phyloP scores from a whole-genome alignment of 2,888 invertebrate genomes.

The Drosophila ustulata region DNA sequence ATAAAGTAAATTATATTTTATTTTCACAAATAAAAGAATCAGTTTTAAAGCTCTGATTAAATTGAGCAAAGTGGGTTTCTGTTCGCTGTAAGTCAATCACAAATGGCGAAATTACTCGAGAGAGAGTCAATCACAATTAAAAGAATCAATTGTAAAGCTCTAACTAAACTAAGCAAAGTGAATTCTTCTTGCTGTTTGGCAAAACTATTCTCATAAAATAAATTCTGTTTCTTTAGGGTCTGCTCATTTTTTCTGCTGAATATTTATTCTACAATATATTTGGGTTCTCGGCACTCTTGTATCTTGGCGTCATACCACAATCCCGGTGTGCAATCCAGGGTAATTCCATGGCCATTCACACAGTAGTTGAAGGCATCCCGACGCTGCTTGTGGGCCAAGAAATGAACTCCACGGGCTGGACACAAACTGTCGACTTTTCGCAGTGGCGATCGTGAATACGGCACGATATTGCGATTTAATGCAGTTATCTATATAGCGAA shows the following conservation, averaged over 20 bases:
- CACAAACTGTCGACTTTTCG: conserved; percentile 68
- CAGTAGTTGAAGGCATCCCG: conserved; percentile 79
- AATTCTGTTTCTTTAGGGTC: not conserved
- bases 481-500: conserved; percentile 56
- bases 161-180: not conserved
- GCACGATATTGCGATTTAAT: conserved; percentile 61
- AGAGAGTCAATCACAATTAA: not conserved
- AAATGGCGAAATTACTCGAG: too few relatives aligned
- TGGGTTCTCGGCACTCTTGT: conserved; percentile 76
- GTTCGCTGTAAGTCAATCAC: too few relatives aligned
- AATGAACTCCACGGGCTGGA: conserved; percentile 74
- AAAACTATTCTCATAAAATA: not conserved
- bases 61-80: not conserved
- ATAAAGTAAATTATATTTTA: not conserved
- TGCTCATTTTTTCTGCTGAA: not conserved
- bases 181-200: too few relatives aligned
- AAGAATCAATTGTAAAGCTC: too few relatives aligned
- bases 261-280: conserved; percentile 38
- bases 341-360: conserved; percentile 77
- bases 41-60: too few relatives aligned
- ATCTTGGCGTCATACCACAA: conserved; percentile 72
- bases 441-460: conserved; percentile 64
- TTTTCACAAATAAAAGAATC: not conserved
- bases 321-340: conserved; percentile 81
- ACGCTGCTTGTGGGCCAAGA: conserved; percentile 64